phyloP scores from a whole-genome alignment of 2,888 invertebrate species.

The Achlya flavicornis region DNA sequence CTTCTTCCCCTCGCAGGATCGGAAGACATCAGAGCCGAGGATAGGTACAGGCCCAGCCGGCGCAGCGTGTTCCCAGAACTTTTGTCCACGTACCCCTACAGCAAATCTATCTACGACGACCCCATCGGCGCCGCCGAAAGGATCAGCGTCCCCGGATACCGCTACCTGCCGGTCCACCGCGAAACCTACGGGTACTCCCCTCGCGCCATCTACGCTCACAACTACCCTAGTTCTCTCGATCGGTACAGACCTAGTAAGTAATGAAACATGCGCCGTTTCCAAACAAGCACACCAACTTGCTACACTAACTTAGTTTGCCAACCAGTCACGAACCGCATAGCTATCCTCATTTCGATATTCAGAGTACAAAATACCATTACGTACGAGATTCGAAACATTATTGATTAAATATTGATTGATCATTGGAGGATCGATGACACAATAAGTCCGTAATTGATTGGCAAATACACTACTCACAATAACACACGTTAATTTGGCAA shows the following conservation, averaged over 20 bases:
- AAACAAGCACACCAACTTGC: constrained; percentile 32
- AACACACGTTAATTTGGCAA: constrained; percentile 48
- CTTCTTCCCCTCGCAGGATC: constrained; percentile 86
- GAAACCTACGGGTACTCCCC: constrained; percentile 96
- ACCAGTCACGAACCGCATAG: constrained; percentile 31
- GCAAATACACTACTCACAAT: constrained; percentile 49
- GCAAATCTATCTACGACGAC: constrained; percentile 95
- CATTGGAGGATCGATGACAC: constrained; percentile 33
- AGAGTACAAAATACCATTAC: constrained; percentile 16
- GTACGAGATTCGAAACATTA: constrained; percentile 14
- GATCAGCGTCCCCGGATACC: constrained; percentile 94
- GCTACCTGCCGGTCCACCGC: constrained; percentile 95
- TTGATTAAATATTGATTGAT: constrained; percentile 31
- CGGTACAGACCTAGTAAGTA: constrained; percentile 94
- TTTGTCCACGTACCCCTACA: constrained; percentile 88
- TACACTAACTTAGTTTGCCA: constrained; percentile 50
- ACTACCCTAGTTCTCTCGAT: constrained; percentile 89
- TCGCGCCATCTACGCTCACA: constrained; percentile 93
- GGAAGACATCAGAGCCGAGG: constrained; percentile 95
- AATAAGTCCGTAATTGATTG: constrained; percentile 47
- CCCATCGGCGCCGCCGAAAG: constrained; percentile 91
- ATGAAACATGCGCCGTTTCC: constrained; percentile 21
- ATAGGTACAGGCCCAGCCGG: constrained; percentile 88
- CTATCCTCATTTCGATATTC: background rate
- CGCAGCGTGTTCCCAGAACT: constrained; percentile 91